These are phyloP conservation scores for Agrilus cyanescens DNA, from an alignment of 2,888 invertebrate species.

Conservation along the genomic window DNA sequence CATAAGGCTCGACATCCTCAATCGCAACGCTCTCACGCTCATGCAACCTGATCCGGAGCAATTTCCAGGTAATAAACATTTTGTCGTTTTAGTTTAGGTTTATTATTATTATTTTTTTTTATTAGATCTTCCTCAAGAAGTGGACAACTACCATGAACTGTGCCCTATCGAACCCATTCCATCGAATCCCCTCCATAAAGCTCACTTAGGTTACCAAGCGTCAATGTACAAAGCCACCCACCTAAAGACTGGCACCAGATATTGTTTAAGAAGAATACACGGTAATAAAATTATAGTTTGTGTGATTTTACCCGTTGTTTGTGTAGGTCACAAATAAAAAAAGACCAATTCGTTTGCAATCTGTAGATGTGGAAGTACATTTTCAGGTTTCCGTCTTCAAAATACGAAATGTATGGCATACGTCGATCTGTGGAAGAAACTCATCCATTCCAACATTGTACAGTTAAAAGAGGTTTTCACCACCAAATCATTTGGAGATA, in stretches of 20 bases:
- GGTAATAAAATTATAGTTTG: conserved; percentile 36
- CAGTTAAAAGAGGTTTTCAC: conserved; percentile 86
- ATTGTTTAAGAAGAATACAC: conserved; percentile 80
- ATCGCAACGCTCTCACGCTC: conserved; percentile 59
- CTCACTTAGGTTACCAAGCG: conserved; percentile 61
- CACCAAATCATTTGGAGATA: conserved; percentile 92
- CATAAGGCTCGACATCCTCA: conserved; percentile 64
- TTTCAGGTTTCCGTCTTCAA: conserved; percentile 62
- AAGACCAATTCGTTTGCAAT: background rate
- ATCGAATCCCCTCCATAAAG: conserved; percentile 45
- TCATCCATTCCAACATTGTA: conserved; percentile 91
- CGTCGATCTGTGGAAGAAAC: conserved; percentile 90
- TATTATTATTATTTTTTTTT: conserved; percentile 5
- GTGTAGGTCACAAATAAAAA: background rate
- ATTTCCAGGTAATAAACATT: conserved; percentile 37
- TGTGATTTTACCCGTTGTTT: background rate
- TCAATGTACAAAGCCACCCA: conserved; percentile 86
- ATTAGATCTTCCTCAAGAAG: conserved; percentile 70
- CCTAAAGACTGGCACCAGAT: conserved; percentile 72
- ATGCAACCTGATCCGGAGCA: conserved; percentile 60
- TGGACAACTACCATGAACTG: conserved; percentile 83
- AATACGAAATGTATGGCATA: conserved; percentile 74
- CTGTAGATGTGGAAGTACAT: conserved; percentile 8
- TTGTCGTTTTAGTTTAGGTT: background rate
- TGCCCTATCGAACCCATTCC: conserved; percentile 68